phyloP scores from a whole-genome alignment of 2,888 invertebrate species.

The Dicranocentrus wangi region DNA sequence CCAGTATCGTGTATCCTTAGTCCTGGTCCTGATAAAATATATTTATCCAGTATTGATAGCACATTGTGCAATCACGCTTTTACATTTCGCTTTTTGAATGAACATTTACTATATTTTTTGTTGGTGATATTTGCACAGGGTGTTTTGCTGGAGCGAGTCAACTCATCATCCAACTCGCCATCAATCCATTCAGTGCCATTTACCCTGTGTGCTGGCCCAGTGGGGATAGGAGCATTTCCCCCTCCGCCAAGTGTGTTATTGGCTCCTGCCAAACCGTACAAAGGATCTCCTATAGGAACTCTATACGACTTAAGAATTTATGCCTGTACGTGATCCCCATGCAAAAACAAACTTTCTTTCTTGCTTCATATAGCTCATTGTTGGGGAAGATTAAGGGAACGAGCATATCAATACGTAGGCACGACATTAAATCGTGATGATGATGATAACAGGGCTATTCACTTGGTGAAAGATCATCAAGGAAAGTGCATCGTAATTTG shows the following conservation, averaged over 20 bases:
- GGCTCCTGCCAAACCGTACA: constrained; percentile 92
- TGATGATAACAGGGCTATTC: constrained; percentile 23
- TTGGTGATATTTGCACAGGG: constrained; percentile 53
- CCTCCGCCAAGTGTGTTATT: constrained; percentile 94
- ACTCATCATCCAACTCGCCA: constrained; percentile 67
- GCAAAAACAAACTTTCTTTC: neutral
- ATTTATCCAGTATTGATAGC: no score
- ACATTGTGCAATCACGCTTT: no score
- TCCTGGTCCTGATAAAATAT: no score
- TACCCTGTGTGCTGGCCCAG: constrained; percentile 72
- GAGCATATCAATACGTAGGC: constrained; percentile 24
- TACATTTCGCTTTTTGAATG: no score
- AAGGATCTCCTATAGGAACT: constrained; percentile 92
- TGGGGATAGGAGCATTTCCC: constrained; percentile 80
- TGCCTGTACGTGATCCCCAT: constrained; percentile 79
- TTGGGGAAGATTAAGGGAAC: neutral
- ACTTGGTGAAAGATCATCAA: constrained; percentile 43
- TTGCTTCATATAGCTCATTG: neutral
- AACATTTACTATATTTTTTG: no score
- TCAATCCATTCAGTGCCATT: constrained; percentile 72
- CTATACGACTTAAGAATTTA: constrained; percentile 91
- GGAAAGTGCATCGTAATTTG: constrained; percentile 40
- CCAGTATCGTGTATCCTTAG: no score
- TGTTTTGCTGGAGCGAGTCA: constrained; percentile 71
- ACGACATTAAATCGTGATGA: neutral